Conservation (phyloP, 2,888 invertebrate genomes). For the Caradrina kadenii region DNA sequence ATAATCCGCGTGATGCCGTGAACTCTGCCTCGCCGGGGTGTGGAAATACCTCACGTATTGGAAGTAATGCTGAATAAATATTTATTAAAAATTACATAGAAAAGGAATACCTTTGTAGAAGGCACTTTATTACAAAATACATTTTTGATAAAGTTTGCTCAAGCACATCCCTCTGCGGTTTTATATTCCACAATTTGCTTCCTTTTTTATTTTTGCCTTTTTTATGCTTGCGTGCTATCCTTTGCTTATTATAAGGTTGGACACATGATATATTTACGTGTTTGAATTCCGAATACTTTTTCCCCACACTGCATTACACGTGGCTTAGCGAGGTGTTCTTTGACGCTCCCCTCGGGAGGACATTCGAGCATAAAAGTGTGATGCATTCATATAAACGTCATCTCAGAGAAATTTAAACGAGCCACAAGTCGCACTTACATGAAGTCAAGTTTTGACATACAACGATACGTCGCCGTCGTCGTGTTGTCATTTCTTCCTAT, state of each 20-base stretch:
- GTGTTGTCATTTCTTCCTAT: slow-evolving; percentile 14
- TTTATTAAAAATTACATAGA: slow-evolving; percentile 85
- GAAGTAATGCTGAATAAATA: slow-evolving; percentile 83
- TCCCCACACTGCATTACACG: slow-evolving; percentile 23
- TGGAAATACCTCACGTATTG: slow-evolving; percentile 74
- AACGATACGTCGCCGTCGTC: slow-evolving; percentile 9
- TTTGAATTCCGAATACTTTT: slow-evolving; percentile 1
- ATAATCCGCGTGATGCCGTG: slow-evolving; percentile 74
- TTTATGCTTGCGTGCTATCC: slow-evolving; percentile 10
- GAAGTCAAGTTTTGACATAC: slow-evolving; percentile 37
- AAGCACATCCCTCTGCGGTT: slow-evolving; percentile 32
- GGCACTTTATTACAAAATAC: slow-evolving; percentile 54
- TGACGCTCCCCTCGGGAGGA: slow-evolving; percentile 23
- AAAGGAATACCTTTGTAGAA: slow-evolving; percentile 62
- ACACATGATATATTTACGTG: neutral
- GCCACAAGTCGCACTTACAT: slow-evolving; percentile 21
- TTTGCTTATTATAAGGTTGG: neutral
- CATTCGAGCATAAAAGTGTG: slow-evolving; percentile 38
- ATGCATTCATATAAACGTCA: slow-evolving; percentile 27
- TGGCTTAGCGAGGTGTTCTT: slow-evolving; percentile 15
- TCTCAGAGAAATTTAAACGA: slow-evolving; percentile 38
- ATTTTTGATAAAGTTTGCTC: slow-evolving; percentile 54
- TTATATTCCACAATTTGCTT: slow-evolving; percentile 29
- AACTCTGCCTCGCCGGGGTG: slow-evolving; percentile 67
- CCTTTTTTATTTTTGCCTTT: slow-evolving; percentile 30